Evolutionary conservation across 2,797 vertebrate genomes (phyloP).

Genomic region (Takifugu rubripes): DNA sequence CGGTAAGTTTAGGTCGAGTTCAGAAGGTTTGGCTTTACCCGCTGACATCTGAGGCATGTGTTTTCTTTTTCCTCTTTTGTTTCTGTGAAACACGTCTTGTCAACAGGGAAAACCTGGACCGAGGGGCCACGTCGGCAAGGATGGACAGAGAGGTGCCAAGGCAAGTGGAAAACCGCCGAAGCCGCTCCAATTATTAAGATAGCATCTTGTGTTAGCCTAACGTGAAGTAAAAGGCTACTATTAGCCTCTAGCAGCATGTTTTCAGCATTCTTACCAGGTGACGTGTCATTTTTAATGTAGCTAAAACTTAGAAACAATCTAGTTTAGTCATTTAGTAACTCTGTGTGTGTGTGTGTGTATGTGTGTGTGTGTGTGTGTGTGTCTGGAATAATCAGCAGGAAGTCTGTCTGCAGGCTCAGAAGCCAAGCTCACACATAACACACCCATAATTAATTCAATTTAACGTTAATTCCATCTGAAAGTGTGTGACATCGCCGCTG

Average conservation of each 20-base stretch:
- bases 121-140: slow-evolving; percentile 65
- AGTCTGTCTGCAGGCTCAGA: neutral
- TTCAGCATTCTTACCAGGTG: too few relatives aligned
- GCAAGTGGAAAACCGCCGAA: slow-evolving; percentile 36
- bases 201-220: too few relatives aligned
- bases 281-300: too few relatives aligned
- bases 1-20: slow-evolving; percentile 56
- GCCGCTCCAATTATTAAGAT: neutral
- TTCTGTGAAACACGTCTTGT: slow-evolving; percentile 12
- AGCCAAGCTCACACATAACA: neutral
- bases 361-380: neutral
- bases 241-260: too few relatives aligned
- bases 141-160: slow-evolving; percentile 70
- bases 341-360: neutral
- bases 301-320: too few relatives aligned
- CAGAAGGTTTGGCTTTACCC: slow-evolving; percentile 8
- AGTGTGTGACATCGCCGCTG: neutral
- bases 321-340: too few relatives aligned
- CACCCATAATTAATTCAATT: neutral
- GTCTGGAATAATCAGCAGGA: neutral
- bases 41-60: slow-evolving; percentile 1
- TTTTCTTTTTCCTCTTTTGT: neutral
- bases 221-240: too few relatives aligned
- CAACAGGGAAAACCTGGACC: slow-evolving; percentile 73
- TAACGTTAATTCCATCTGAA: neutral